A percentile compares a stretch with the other conserved stretches of the same genome.
Conservation (phyloP, 2,113 vertebrate species). For the Heteronetta atricapilla region DNA sequence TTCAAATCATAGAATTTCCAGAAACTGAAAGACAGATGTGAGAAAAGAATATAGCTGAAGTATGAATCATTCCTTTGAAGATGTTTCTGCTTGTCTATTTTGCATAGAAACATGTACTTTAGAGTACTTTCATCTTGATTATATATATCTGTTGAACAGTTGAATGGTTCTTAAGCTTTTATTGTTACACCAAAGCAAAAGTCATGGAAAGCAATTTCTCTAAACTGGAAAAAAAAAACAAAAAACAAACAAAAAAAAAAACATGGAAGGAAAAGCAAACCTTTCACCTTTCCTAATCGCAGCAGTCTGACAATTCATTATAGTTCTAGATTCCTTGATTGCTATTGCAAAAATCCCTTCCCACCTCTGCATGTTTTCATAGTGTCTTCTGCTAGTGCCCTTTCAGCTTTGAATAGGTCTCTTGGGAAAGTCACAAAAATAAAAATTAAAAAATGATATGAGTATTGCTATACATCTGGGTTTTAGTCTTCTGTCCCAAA, state of each 20-base stretch:
- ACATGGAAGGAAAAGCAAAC: background rate
- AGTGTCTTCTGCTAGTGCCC: conserved; percentile 22
- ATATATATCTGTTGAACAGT: background rate
- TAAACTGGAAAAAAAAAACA: background rate
- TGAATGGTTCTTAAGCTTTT: background rate
- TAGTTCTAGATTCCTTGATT: background rate
- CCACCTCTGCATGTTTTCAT: background rate
- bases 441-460: background rate
- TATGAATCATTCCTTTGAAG: background rate
- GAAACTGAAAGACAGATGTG: background rate
- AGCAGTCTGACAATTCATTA: background rate
- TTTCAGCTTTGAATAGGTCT: conserved; percentile 52
- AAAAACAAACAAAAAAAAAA: too few relatives aligned
- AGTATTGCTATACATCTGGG: background rate
- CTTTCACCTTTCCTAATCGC: background rate
- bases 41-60: background rate
- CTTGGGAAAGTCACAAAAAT: background rate
- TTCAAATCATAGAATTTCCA: background rate
- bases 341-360: background rate
- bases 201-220: background rate
- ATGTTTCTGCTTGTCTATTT: background rate
- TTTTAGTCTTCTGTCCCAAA: background rate
- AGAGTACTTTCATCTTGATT: background rate
- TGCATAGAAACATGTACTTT: background rate
- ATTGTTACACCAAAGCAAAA: background rate